These are phyloP conservation scores for Lomographa bimaculata DNA, from an alignment of 2,888 invertebrate genomes.

Conservation along the genomic window DNA sequence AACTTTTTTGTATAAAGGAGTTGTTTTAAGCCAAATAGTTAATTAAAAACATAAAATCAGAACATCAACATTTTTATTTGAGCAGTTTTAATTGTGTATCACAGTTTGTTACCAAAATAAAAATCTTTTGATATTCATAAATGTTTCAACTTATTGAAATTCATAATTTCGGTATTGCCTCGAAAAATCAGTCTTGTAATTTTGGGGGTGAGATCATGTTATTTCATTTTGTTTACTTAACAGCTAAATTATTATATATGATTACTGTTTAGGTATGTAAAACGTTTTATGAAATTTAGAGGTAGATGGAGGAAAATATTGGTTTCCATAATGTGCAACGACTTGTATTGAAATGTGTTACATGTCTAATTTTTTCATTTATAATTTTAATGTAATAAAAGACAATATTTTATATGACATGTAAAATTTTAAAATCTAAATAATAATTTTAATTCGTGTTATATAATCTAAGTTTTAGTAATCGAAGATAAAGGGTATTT, in stretches of 20 bases:
- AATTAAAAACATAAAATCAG: slow-evolving; percentile 12
- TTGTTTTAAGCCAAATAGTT: slow-evolving; percentile 11
- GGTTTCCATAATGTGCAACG: background rate
- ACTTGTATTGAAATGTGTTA: no score
- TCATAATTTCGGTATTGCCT: slow-evolving; percentile 25
- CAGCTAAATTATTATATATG: background rate
- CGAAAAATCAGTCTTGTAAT: slow-evolving; percentile 39
- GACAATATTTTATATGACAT: no score
- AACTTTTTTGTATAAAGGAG: slow-evolving; percentile 6
- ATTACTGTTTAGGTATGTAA: no score
- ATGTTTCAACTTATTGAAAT: slow-evolving; percentile 23
- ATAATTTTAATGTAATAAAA: no score
- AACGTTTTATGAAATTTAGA: slow-evolving; percentile 1
- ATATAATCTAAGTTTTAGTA: no score
- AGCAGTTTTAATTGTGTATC: slow-evolving; percentile 18
- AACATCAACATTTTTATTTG: slow-evolving; percentile 15
- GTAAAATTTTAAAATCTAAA: no score
- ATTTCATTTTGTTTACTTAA: slow-evolving; percentile 7
- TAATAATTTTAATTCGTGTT: no score
- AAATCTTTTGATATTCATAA: slow-evolving; percentile 10
- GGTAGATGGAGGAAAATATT: slow-evolving; percentile 3
- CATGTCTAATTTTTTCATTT: no score
- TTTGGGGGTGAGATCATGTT: slow-evolving; percentile 35
- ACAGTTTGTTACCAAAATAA: slow-evolving; percentile 17
- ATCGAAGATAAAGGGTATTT: no score